Base-by-base conservation (phyloP, 1,140 invertebrate genomes). In the Calephelis nemesis region DNA sequence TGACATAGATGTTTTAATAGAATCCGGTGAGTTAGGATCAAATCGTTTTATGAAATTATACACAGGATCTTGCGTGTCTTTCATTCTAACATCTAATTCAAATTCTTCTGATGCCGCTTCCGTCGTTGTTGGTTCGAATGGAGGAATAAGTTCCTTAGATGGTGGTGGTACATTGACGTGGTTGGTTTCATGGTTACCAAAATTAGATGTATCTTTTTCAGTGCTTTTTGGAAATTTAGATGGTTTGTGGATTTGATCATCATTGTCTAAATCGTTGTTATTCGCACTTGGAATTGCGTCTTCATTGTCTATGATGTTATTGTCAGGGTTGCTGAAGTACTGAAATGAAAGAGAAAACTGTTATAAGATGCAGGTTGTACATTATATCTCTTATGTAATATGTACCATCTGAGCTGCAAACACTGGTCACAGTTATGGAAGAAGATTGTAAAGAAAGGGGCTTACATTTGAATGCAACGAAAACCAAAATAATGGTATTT, bases 1-100 rank as follows among this genome's bases (percentile, higher is more conserved):
- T 0, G 88, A 83, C 82, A 89, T 90, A 0, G 87, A 79, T 8
- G 89, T 89, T 72, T 84, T 82, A 13, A 80, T 71, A 5, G 82
- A 81, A 65, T 88, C 83, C 3, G 85, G 82, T 2, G 85, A 83
- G 40, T 87, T 90, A 0, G 92, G 88, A 52, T 92, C 87, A 65
- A 92, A 92, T 4, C 90, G 82, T 69, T 91, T 92, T 47, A 92
- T 92, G 71, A 92, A 92, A 13, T 87, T 84, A 15, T 82, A 79
- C 0, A 92, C 83, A 4, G 86, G 74, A 62, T 88, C 87, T 71
- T 74, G 71, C 9, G 73, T 64, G 0, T 63, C 30, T 67, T 73
- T 77, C 40, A 73, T 74, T 72, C 75, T 76, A 4, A 78, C 50
- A 58, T 83, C 81, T n/a, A 81, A 70, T 9, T 74, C 69, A 7